These are phyloP conservation scores for Clusia tigrina DNA, from an alignment of 2,888 invertebrate genomes.

Conservation along the genomic window DNA sequence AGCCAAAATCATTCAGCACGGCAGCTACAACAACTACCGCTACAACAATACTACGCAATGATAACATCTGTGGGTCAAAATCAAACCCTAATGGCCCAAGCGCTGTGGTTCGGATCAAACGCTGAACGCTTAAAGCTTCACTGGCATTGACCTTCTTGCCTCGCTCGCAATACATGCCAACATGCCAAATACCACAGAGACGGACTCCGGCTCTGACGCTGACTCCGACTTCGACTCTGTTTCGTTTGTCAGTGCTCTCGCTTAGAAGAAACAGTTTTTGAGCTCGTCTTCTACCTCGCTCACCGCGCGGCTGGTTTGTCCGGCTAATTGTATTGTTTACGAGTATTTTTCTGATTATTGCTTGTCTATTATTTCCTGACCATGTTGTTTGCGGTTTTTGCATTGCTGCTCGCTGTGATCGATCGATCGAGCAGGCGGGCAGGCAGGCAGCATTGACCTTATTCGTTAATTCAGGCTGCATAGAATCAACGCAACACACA, in stretches of 20 bases:
- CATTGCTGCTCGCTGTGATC: not conserved
- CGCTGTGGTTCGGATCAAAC: not conserved
- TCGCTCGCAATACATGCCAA: too few species aligned
- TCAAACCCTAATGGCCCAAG: not conserved
- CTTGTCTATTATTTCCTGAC: conserved; percentile 8
- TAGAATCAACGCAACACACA: too few species aligned
- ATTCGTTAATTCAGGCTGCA: not conserved
- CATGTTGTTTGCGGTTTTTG: conserved; percentile 2
- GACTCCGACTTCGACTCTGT: too few species aligned
- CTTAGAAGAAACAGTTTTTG: not conserved
- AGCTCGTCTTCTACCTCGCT: too few species aligned
- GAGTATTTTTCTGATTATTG: not conserved
- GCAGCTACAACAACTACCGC: not conserved
- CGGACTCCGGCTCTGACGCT: too few species aligned
- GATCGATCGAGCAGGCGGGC: not conserved
- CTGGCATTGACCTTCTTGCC: not conserved
- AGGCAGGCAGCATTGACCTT: conserved; percentile 2
- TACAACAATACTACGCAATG: not conserved
- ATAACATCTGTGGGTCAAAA: conserved; percentile 6
- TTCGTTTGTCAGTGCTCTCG: not conserved
- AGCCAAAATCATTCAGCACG: too few species aligned
- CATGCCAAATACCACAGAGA: not conserved
- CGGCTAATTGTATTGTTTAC: not conserved
- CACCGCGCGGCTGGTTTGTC: not conserved
- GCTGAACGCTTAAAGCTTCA: not conserved